phyloP scores from a whole-genome alignment of 2,797 vertebrate species.

The Sebastes cheni region DNA sequence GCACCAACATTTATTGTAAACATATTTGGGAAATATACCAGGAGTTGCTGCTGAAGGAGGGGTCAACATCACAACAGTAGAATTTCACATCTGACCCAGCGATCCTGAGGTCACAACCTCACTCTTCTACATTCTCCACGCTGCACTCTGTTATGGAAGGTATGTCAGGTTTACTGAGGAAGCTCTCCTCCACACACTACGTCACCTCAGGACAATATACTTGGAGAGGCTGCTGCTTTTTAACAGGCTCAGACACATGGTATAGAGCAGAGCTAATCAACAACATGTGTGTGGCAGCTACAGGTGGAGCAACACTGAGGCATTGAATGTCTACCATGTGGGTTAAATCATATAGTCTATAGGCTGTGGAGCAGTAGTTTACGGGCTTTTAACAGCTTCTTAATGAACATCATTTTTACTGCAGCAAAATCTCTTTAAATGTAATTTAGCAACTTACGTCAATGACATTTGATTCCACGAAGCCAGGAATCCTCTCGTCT shows the following conservation, averaged over 20 bases:
- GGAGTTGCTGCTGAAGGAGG: background rate
- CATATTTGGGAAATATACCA: background rate
- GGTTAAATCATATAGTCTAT: background rate
- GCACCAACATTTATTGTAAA: background rate
- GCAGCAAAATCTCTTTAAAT: background rate
- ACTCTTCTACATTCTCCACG: background rate
- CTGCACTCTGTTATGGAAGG: background rate
- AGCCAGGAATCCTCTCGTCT: constrained; percentile 92
- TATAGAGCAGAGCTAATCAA: constrained; percentile 23
- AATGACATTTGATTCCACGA: constrained; percentile 91
- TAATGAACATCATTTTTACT: background rate
- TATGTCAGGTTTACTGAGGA: background rate
- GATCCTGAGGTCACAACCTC: background rate
- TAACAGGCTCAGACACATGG: constrained; percentile 6
- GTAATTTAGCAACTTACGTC: constrained; percentile 81
- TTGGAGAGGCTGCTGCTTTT: background rate
- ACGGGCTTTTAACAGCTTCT: constrained; percentile 1
- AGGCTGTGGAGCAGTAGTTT: constrained; percentile 7
- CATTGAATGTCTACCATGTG: constrained; percentile 16
- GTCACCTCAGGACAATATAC: background rate
- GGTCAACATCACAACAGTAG: background rate
- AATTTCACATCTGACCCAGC: background rate
- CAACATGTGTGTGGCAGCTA: constrained; percentile 28
- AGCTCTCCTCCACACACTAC: background rate
- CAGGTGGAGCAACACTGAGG: constrained; percentile 28